phyloP scores from a whole-genome alignment of 1,140 invertebrate genomes.

The Neuroterus valhalla region DNA sequence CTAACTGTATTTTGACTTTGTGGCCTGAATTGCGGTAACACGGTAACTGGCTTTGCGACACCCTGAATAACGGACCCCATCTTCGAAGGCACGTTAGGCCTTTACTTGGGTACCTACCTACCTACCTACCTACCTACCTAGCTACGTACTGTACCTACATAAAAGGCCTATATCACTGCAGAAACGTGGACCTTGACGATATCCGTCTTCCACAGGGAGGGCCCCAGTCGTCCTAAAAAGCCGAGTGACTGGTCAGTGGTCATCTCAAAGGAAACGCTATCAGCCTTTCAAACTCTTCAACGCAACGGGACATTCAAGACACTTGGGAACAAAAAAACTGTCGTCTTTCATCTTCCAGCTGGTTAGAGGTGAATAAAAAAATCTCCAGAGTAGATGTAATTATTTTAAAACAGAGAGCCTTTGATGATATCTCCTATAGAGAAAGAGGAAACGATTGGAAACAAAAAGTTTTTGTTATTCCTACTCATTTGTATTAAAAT shows the following conservation, averaged over 20 bases:
- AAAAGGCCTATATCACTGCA: slow-evolving; percentile 58
- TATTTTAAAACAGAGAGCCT: not conserved
- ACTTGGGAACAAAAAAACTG: slow-evolving; percentile 10
- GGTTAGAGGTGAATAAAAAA: not conserved
- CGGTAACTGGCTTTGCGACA: slow-evolving; percentile 75
- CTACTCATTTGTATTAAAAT: no score
- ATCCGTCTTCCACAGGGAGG: slow-evolving; percentile 39
- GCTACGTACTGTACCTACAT: slow-evolving; percentile 64
- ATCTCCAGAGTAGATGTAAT: not conserved
- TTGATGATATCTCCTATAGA: no score
- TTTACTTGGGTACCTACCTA: slow-evolving; percentile 46
- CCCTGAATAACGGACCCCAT: slow-evolving; percentile 71
- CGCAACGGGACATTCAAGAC: slow-evolving; percentile 25
- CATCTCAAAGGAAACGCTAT: slow-evolving; percentile 13
- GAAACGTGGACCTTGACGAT: slow-evolving; percentile 47
- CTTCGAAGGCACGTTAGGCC: slow-evolving; percentile 60
- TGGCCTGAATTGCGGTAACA: slow-evolving; percentile 76
- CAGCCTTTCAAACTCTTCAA: slow-evolving; percentile 5
- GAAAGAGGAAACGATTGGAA: no score
- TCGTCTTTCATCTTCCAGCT: slow-evolving; percentile 11
- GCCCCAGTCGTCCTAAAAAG: not conserved
- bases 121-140: slow-evolving; percentile 41
- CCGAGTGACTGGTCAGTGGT: slow-evolving; percentile 14
- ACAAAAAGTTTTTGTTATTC: no score
- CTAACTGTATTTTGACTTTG: slow-evolving; percentile 77